phyloP scores from a whole-genome alignment of 2,797 vertebrate species.

The Myotis planiceps region DNA sequence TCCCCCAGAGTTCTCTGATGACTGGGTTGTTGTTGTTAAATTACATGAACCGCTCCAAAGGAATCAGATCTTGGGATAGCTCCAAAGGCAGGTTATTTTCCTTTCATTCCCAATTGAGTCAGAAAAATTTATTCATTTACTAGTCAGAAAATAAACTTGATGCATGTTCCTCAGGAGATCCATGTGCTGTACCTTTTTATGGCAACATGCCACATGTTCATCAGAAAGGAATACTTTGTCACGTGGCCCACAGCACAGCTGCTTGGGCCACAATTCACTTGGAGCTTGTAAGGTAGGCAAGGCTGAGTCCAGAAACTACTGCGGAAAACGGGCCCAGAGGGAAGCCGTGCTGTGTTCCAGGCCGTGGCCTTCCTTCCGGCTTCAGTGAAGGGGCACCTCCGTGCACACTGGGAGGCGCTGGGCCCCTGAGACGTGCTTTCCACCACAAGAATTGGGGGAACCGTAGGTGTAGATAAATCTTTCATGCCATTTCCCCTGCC shows the following conservation, averaged over 20 bases:
- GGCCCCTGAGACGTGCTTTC: background rate
- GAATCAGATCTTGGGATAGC: conserved; percentile 74
- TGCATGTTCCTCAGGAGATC: conserved; percentile 75
- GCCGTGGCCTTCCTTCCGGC: background rate
- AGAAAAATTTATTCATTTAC: conserved; percentile 81
- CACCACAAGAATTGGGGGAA: background rate
- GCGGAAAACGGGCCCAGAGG: background rate
- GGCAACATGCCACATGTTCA: conserved; percentile 63
- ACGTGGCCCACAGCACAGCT: conserved; percentile 24
- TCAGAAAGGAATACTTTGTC: conserved; percentile 51
- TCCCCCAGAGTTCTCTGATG: conserved; percentile 49
- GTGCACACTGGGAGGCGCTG: accelerated
- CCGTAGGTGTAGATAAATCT: background rate
- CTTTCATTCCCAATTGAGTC: conserved; percentile 74
- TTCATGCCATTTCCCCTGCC: background rate
- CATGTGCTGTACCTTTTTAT: conserved; percentile 58
- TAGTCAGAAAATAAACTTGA: conserved; percentile 81
- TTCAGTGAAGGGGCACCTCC: background rate
- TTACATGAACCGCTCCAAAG: conserved; percentile 68
- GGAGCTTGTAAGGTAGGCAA: conserved; percentile 36
- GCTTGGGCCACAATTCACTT: conserved; percentile 45
- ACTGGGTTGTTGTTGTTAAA: conserved; percentile 66
- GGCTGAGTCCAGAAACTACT: conserved; percentile 38
- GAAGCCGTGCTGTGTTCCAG: background rate
- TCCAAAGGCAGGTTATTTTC: conserved; percentile 80